phyloP scores from a whole-genome alignment of 2,113 vertebrate genomes.

The Typhlomys cinereus region DNA sequence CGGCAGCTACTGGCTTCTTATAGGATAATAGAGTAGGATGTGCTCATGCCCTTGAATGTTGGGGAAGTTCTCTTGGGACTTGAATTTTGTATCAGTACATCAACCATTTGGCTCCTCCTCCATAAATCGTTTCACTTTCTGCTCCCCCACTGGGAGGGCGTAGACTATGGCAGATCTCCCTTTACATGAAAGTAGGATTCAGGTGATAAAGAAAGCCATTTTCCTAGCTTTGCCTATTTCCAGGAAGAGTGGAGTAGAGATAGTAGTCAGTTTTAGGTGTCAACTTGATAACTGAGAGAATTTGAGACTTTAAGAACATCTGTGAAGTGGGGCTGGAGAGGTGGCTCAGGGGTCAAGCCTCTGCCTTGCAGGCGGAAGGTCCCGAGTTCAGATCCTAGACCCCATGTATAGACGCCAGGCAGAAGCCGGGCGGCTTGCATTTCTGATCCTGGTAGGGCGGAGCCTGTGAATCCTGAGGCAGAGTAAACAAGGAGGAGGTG shows the following conservation, averaged over 20 bases:
- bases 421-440: no score
- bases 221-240: neutral
- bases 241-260: neutral
- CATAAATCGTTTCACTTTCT: neutral
- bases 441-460: no score
- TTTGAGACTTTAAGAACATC: no score
- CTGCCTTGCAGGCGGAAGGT: no score
- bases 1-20: neutral
- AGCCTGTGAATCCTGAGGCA: no score
- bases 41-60: neutral
- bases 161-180: neutral
- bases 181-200: neutral
- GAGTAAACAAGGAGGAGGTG: no score
- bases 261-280: no score
- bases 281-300: no score
- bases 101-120: neutral
- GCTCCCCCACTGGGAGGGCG: neutral
- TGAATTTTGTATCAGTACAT: constrained; percentile 2
- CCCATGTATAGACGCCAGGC: no score
- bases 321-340: no score
- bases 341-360: no score
- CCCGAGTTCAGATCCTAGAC: no score
- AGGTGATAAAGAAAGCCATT: neutral
- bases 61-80: neutral
- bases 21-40: neutral